Evolutionary conservation across 2,888 invertebrate genomes (phyloP).

Genomic region (Mythimna vitellina): DNA sequence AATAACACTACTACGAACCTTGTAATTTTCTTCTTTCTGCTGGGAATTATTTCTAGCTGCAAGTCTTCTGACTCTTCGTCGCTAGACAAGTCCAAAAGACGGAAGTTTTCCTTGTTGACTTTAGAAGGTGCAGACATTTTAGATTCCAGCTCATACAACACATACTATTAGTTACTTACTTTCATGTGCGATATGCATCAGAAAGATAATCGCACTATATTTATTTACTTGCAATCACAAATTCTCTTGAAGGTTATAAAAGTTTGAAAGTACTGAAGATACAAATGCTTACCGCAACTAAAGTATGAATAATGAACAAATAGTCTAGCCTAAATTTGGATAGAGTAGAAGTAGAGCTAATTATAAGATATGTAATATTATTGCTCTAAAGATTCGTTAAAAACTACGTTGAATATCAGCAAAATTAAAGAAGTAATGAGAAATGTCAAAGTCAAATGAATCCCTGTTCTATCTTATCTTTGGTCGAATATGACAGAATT

Average conservation of each 20-base stretch:
- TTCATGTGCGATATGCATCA: conserved; percentile 46
- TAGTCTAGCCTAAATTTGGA: neutral
- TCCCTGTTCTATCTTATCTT: conserved; percentile 10
- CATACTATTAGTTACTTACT: conserved; percentile 75
- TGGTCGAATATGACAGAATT: neutral
- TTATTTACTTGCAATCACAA: conserved; percentile 53
- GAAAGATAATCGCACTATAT: conserved; percentile 42
- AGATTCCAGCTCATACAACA: conserved; percentile 69
- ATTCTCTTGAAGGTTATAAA: conserved; percentile 61
- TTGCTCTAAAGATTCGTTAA: conserved; percentile 42
- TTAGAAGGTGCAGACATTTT: conserved; percentile 85
- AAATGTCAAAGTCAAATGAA: conserved; percentile 44
- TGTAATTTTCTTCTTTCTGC: conserved; percentile 89
- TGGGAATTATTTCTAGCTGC: conserved; percentile 91
- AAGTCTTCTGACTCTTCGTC: conserved; percentile 91
- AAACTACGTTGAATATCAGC: conserved; percentile 29
- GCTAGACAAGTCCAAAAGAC: conserved; percentile 91
- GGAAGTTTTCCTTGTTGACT: conserved; percentile 92
- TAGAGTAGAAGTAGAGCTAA: conserved; percentile 25
- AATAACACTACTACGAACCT: conserved; percentile 77
- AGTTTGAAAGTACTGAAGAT: conserved; percentile 50
- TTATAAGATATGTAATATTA: conserved; percentile 51
- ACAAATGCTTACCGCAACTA: conserved; percentile 38
- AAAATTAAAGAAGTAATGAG: conserved; percentile 40
- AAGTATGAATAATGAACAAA: conserved; percentile 27